phyloP scores from a whole-genome alignment of 2,797 vertebrate genomes.

The Todus mexicanus region DNA sequence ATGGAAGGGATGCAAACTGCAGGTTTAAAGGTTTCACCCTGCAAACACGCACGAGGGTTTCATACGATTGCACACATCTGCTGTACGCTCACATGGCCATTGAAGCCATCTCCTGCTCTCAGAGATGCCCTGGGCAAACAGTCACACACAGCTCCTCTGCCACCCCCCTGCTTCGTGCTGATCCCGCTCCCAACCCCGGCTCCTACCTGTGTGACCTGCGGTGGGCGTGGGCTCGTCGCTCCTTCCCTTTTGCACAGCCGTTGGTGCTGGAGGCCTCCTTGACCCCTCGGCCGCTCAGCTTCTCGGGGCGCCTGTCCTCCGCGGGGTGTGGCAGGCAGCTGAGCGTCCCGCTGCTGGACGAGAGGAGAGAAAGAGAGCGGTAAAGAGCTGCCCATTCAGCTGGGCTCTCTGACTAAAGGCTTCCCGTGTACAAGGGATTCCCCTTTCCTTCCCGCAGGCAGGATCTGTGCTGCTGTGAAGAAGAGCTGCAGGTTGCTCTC shows the following conservation, averaged over 20 bases:
- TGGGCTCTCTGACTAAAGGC: background rate
- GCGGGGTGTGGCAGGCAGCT: conserved; percentile 58
- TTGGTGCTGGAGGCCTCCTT: conserved; percentile 65
- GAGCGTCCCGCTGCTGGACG: conserved; percentile 69
- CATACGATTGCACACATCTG: accelerated
- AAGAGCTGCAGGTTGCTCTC: background rate
- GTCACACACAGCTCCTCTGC: accelerated
- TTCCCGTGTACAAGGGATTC: accelerated
- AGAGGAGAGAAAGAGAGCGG: background rate
- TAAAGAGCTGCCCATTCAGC: background rate
- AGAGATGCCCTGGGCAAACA: background rate
- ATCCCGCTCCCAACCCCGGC: accelerated
- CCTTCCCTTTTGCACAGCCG: conserved; percentile 76
- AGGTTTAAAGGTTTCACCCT: background rate
- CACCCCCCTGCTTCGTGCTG: accelerated
- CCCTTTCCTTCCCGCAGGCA: background rate
- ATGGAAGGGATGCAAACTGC: accelerated
- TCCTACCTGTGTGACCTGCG: conserved; percentile 80
- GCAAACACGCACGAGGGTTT: accelerated
- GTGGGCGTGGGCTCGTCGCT: conserved; percentile 69
- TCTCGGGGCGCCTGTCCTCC: conserved; percentile 63
- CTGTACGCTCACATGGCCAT: accelerated
- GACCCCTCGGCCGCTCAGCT: background rate
- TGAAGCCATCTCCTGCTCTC: background rate
- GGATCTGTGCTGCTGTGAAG: background rate